Evolutionary conservation across 2,888 invertebrate species (phyloP), one percentile per base, ranked within the genome.

Genomic region (Cheilosia urbana): DNA sequence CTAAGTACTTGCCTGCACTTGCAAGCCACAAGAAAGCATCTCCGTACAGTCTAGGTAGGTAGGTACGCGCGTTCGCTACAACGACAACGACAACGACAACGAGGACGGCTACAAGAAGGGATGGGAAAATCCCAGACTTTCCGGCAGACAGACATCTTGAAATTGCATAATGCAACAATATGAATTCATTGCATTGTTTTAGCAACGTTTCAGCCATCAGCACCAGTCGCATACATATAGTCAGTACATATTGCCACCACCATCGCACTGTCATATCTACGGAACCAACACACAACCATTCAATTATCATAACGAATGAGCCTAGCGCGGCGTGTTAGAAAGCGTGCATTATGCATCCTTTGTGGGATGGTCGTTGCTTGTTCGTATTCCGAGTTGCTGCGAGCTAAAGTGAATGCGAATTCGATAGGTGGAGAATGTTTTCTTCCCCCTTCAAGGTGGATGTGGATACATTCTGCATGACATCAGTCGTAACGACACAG

Each of bases 281-380:
- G 49, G 13, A 47, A 77, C 55, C 57, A 37, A 58, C 75, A 85
- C 69, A 79, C 60, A 63, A 34, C 76, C 76, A 76, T 81, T 85
- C 76, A 81, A 85, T 85, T 85, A 85, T 81, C 85, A 85, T 85
- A 85, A 85, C 81, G 76, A 76, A 85, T 84, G 84, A 84, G 84
- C 84, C 80, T 84, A 80, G 75, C 45, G 62, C 68, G 71, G 55
- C 37, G 81, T 76, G 80, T 85, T 81, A 76, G 71, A 80, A 80
- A 62, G 66, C 80, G 80, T 85, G 81, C 69, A 85, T 80, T 47
- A 80, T 85, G 76, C 71, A 85, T 76, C 58, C 57, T 30, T 73
- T 62, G 34, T 66, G 45, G 47, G 80, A 76, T 72, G 66, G 76
- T 85, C 76, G 80, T 76, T 71, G 51, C 21, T 82, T 63, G 77